Percentiles rank a stretch among this genome's conserved stretches.
Evolutionary conservation across 2,888 invertebrate species (phyloP).

Genomic region (Norana najaformis): DNA sequence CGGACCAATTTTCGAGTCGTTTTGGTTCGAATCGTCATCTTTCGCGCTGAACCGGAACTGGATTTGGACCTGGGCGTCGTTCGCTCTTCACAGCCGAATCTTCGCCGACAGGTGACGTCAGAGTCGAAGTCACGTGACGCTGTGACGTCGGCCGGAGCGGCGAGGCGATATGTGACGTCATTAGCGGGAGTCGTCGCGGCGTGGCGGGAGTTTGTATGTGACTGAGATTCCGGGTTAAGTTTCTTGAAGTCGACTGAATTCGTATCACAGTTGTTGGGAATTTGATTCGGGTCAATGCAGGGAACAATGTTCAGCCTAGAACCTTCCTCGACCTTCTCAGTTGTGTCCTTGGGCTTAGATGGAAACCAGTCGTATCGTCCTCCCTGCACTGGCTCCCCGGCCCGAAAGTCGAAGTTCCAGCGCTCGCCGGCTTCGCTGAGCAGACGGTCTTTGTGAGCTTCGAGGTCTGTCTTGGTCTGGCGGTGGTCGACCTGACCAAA

Average conservation of each 20-base stretch:
- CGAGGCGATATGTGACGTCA: not conserved
- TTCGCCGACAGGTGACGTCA: not conserved
- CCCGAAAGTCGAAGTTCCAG: conserved; percentile 25
- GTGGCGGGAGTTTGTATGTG: not conserved
- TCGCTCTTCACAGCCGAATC: too few relatives aligned
- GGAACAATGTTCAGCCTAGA: not conserved
- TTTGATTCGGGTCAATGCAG: not conserved
- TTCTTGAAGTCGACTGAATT: not conserved
- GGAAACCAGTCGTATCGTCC: conserved; percentile 16
- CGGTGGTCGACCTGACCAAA: not conserved
- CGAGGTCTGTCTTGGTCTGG: not conserved
- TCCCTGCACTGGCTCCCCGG: not conserved
- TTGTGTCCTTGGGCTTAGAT: too few relatives aligned
- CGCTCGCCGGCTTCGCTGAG: not conserved
- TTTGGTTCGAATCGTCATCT: not conserved
- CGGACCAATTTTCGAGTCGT: not conserved
- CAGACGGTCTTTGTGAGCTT: not conserved
- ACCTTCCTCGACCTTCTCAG: not conserved
- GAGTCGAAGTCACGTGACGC: not conserved
- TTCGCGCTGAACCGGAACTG: not conserved
- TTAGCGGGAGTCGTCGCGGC: not conserved
- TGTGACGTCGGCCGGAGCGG: not conserved
- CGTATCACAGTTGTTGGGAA: not conserved
- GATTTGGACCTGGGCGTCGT: not conserved
- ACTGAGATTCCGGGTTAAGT: not conserved